Evolutionary conservation across 1,140 invertebrate species (phyloP).

Genomic region (Drosophila pruinosa): DNA sequence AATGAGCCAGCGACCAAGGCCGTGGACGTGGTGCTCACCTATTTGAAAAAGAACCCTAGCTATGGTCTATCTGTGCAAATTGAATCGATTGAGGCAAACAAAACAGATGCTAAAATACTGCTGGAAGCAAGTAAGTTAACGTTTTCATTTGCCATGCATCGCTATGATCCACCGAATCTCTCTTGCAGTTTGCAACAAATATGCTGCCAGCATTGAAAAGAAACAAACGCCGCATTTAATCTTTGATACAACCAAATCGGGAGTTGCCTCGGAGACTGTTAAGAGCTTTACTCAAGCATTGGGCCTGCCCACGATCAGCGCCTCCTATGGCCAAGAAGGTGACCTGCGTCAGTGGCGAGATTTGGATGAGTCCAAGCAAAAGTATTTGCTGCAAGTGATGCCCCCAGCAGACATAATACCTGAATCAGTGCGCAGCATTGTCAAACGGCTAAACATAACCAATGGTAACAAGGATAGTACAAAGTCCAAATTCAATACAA

Average conservation of each 20-base stretch:
- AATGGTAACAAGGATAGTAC: constrained; percentile 86
- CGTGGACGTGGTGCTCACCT: constrained; percentile 87
- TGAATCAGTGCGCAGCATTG: constrained; percentile 91
- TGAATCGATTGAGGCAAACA: constrained; percentile 86
- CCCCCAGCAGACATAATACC: constrained; percentile 92
- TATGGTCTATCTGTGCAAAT: constrained; percentile 87
- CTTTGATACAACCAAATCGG: constrained; percentile 90
- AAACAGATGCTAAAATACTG: constrained; percentile 87
- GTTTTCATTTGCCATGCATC: not conserved
- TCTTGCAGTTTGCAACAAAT: constrained; percentile 87
- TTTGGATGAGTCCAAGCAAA: constrained; percentile 86
- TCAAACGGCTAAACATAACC: constrained; percentile 91
- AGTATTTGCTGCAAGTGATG: constrained; percentile 89
- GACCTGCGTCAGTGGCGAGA: constrained; percentile 92
- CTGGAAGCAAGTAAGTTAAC: constrained; percentile 85
- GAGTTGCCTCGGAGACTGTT: constrained; percentile 90
- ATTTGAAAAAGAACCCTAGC: constrained; percentile 87
- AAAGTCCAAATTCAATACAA: not conserved
- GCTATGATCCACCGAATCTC: no score
- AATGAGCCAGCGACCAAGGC: constrained; percentile 87
- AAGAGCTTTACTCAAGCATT: constrained; percentile 91
- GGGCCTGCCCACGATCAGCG: constrained; percentile 91
- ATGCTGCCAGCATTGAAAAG: constrained; percentile 86
- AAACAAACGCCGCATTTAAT: constrained; percentile 89
- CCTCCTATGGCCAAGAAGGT: constrained; percentile 91